Conservation (phyloP, 2,797 vertebrate species). For the Gymnothorax reevesii region DNA sequence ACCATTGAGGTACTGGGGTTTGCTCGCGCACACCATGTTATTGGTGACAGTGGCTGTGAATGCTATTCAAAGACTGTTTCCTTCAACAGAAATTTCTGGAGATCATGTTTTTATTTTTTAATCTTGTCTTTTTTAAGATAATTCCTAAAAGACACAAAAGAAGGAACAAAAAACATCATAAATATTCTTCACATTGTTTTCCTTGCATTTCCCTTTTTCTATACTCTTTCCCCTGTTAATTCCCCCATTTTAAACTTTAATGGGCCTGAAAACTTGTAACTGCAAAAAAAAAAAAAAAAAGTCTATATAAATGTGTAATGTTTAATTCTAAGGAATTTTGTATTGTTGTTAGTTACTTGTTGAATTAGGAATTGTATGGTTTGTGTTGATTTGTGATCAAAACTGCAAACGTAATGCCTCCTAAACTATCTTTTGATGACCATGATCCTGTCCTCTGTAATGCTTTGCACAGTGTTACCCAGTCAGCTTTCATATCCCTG, state of each 20-base stretch:
- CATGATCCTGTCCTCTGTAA: not conserved
- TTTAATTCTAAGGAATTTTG: constrained; percentile 25
- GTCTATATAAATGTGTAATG: constrained; percentile 14
- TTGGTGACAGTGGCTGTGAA: not conserved
- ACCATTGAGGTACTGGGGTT: constrained; percentile 59
- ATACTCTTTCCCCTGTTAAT: not conserved
- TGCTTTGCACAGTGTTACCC: not conserved
- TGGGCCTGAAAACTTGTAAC: constrained; percentile 21
- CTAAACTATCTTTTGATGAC: not conserved
- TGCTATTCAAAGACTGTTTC: constrained; percentile 32
- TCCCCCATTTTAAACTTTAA: not conserved
- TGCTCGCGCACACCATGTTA: constrained; percentile 34
- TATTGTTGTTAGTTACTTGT: not conserved
- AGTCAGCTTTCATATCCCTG: not conserved
- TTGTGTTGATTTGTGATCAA: constrained; percentile 10
- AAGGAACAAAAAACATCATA: constrained; percentile 37
- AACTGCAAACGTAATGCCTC: not conserved
- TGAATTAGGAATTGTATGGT: constrained; percentile 14
- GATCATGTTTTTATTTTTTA: constrained; percentile 14
- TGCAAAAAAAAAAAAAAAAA: not conserved
- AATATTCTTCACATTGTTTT: constrained; percentile 56
- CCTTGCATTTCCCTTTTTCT: constrained; percentile 15
- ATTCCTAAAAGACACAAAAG: constrained; percentile 28
- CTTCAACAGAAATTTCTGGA: constrained; percentile 30
- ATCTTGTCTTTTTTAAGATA: constrained; percentile 18